Conservation (phyloP, 2,797 vertebrate species). For the Staurois parvus region DNA sequence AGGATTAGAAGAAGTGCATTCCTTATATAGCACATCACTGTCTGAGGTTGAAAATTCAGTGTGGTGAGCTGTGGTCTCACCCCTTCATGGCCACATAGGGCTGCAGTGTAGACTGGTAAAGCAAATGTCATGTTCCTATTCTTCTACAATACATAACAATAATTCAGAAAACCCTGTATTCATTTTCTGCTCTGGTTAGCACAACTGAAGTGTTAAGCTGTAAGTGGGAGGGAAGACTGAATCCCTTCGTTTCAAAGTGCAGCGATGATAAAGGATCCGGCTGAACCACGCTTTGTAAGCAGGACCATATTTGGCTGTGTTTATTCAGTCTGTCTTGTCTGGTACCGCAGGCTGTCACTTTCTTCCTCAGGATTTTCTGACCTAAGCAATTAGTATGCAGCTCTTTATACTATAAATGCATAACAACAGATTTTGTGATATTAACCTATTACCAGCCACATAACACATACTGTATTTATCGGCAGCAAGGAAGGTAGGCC, state of each 20-base stretch:
- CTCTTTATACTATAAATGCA: conserved; percentile 20
- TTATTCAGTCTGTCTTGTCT: conserved; percentile 59
- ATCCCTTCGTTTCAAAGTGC: not conserved
- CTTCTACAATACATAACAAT: not conserved
- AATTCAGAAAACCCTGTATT: not conserved
- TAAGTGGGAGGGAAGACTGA: conserved; percentile 18
- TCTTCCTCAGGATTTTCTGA: conserved; percentile 46
- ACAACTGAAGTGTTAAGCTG: conserved; percentile 21
- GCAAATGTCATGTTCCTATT: not conserved
- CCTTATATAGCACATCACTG: conserved; percentile 56
- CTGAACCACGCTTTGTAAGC: conserved; percentile 62
- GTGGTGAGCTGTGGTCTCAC: conserved; percentile 23
- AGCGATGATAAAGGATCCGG: conserved; percentile 32
- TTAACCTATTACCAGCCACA: no score
- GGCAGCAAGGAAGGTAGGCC: no score
- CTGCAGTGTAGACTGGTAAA: not conserved
- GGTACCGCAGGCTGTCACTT: conserved; percentile 48
- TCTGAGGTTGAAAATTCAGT: conserved; percentile 48
- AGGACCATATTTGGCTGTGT: conserved; percentile 75
- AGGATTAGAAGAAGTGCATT: conserved; percentile 54
- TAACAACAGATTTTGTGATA: not conserved
- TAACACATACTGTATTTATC: no score
- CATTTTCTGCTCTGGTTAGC: not conserved
- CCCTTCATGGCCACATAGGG: conserved; percentile 16
- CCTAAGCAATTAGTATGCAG: not conserved